Evolutionary conservation across 2,113 vertebrate genomes (phyloP).

Genomic region (Aepyceros melampus): DNA sequence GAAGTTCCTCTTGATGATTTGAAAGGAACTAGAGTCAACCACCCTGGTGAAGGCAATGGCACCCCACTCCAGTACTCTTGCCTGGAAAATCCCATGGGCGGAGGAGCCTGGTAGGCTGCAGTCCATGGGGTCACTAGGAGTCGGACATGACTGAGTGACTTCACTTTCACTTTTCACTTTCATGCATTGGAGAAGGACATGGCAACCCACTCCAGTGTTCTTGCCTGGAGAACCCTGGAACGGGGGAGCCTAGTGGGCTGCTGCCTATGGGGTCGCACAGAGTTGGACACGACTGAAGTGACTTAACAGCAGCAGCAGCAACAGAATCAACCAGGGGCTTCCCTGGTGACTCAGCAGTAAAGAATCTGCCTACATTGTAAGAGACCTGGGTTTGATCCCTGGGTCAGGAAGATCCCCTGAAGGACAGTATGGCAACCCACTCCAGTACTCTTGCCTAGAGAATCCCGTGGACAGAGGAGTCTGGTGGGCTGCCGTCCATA

Average conservation of each 20-base stretch:
- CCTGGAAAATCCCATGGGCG: not conserved
- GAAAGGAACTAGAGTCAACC: not conserved
- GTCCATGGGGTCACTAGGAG: not conserved
- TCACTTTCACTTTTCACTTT: not conserved
- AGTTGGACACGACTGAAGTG: rapidly evolving
- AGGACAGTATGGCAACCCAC: not conserved
- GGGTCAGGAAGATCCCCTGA: not conserved
- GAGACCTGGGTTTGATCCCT: not conserved
- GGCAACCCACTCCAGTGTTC: not conserved
- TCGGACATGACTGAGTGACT: not conserved
- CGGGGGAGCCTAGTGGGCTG: not conserved
- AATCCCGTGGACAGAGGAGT: not conserved
- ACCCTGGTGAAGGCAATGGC: not conserved
- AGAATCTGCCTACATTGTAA: not conserved
- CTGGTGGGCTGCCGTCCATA: not conserved
- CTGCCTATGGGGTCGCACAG: not conserved
- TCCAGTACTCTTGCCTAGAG: not conserved
- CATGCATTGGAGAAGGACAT: not conserved
- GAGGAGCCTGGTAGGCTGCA: not conserved
- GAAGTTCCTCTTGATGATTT: not conserved
- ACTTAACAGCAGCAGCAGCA: not conserved
- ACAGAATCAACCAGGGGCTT: not conserved
- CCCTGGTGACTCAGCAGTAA: not conserved
- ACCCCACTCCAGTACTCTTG: not conserved
- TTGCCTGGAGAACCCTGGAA: not conserved